Base-by-base conservation (phyloP, 2,113 vertebrate species). In the Pterophyllum scalare region DNA sequence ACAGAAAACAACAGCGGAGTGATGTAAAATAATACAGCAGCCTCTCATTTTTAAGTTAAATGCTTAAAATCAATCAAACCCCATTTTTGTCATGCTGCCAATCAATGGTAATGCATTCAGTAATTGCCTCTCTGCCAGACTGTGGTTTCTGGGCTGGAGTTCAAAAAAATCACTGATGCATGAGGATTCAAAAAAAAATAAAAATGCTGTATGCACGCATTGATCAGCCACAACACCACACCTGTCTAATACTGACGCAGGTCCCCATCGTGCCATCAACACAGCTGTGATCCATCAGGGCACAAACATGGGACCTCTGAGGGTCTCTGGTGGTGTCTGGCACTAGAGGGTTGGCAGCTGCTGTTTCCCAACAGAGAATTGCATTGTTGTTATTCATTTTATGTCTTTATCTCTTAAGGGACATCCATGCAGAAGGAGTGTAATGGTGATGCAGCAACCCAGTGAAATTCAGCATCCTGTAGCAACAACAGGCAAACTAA, bases 221-320 rank as follows among this genome's bases (percentile, higher is more conserved):
- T 10, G 26, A 54, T 52, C 11, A 6, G 46, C 26, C 46, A 46
- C 67, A 0, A 26, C 67, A 70, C 31, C 20, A 31, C 67, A 72
- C 46, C 46, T 12, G 19, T 52, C 46, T 72, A 22, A 31, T 72
- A 52, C 11, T 4, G 17, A n/a, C 31, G 67, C n/a, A 33, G 26
- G 46, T 2, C 26, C 19, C 4, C 20, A 22, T 22, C 20, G 9
- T 22, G 20, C 9, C 54, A 72, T 13, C 26, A 52, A 52, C 26
- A 8, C 67, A 54, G 26, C 67, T 72, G 6, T 72, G 67, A 72
- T 20, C 49, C 46, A 72, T 31, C 46, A 52, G 67, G 67, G 67
- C 0, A 1, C 20, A 52, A 52, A 52, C 46, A 0, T 0, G 6
- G 67, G 17, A 52, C 11, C 26, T 54, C 0, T 52, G 17, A 20